Conservation (phyloP, 2,113 vertebrate genomes). For the Monopterus albus region DNA sequence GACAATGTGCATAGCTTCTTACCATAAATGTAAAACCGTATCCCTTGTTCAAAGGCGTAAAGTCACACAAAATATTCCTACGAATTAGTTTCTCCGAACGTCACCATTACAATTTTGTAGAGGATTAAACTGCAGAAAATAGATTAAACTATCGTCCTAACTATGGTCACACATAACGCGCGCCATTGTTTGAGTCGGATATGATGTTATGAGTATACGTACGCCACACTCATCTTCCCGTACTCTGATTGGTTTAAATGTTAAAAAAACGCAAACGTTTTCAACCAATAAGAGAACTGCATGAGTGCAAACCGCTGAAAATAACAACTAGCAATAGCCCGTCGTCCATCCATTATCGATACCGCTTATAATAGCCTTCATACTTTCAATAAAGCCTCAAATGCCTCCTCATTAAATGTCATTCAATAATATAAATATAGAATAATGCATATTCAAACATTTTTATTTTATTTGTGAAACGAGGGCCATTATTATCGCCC, state of each 20-base stretch:
- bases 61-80: neutral
- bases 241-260: constrained; percentile 43
- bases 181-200: constrained; percentile 52
- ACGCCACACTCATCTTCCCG: neutral
- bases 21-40: constrained; percentile 28
- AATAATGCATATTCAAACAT: no score
- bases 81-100: no score
- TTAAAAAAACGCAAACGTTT: accelerated
- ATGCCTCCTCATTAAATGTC: no score
- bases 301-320: constrained; percentile 6
- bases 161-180: neutral
- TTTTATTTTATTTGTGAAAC: no score
- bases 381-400: no score
- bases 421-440: no score
- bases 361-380: no score
- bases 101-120: neutral
- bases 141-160: neutral
- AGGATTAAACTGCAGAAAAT: neutral
- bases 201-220: constrained; percentile 29
- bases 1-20: constrained; percentile 3
- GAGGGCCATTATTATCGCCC: no score
- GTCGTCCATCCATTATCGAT: no score
- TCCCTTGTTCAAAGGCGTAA: neutral
- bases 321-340: constrained; percentile 6
- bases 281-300: constrained; percentile 3